These are phyloP conservation scores for Hetaerina americana DNA, from an alignment of 1,140 invertebrate species.

Conservation along the genomic window DNA sequence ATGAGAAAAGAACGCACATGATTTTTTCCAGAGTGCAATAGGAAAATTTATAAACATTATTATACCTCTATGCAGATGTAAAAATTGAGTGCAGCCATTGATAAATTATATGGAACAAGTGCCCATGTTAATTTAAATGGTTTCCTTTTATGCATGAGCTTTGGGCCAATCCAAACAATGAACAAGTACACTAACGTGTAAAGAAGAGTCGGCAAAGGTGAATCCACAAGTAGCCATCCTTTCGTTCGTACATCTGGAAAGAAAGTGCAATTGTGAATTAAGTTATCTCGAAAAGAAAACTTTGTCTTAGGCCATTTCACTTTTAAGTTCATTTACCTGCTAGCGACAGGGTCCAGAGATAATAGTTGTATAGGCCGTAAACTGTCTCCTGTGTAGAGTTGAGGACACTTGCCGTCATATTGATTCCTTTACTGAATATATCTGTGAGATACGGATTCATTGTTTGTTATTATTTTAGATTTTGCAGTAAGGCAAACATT, in stretches of 20 bases:
- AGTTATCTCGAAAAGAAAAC: background rate
- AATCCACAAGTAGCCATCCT: conserved; percentile 77
- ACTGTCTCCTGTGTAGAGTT: background rate
- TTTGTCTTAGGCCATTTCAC: background rate
- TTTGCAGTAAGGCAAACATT: no score
- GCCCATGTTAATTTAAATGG: conserved; percentile 64
- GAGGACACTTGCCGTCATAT: background rate
- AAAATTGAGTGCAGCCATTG: conserved; percentile 68
- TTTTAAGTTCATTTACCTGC: background rate
- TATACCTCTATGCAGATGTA: conserved; percentile 68
- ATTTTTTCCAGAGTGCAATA: background rate
- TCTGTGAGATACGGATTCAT: no score
- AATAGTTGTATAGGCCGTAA: background rate
- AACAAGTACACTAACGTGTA: conserved; percentile 64
- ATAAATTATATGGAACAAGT: conserved; percentile 74
- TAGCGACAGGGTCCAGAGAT: background rate
- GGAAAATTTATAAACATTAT: no score
- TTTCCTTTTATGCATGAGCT: conserved; percentile 66
- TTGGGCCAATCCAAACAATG: conserved; percentile 68
- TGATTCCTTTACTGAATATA: no score
- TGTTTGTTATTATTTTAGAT: background rate
- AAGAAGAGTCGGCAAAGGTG: conserved; percentile 59
- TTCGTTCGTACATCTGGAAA: conserved; percentile 59
- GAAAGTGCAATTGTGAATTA: background rate
- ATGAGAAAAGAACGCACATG: conserved; percentile 6